Percentiles rank a stretch among this genome's conserved stretches.
These are phyloP conservation scores for Drosophila cardini DNA, from an alignment of 1,140 invertebrate species.

Conservation along the genomic window DNA sequence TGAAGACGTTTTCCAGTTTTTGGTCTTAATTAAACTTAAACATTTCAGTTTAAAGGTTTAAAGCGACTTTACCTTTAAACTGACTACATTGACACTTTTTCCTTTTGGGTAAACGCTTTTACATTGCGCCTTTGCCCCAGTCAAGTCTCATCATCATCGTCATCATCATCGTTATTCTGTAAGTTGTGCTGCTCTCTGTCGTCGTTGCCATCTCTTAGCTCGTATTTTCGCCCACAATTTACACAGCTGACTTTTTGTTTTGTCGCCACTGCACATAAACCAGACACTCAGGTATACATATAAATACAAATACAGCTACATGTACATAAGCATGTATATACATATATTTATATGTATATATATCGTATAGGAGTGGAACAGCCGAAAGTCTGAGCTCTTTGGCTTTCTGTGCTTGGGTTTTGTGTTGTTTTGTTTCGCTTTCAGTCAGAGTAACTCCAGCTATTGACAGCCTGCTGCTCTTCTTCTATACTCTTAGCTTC, in stretches of 20 bases:
- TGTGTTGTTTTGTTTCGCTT: constrained; percentile 50
- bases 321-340: constrained; percentile 8
- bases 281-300: constrained; percentile 45
- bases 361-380: constrained; percentile 14
- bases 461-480: constrained; percentile 43
- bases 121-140: constrained; percentile 39
- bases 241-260: constrained; percentile 59
- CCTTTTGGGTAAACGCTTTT: constrained; percentile 32
- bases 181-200: constrained; percentile 29
- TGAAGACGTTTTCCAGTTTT: background rate
- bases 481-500: constrained; percentile 3
- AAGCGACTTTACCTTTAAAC: constrained; percentile 16
- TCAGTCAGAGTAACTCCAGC: constrained; percentile 33
- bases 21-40: constrained; percentile 4
- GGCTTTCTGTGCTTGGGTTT: constrained; percentile 33
- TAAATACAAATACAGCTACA: constrained; percentile 8
- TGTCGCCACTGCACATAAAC: constrained; percentile 44
- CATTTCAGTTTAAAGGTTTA: background rate
- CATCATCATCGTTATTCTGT: constrained; percentile 14
- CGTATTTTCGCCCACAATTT: constrained; percentile 49
- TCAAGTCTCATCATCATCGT: constrained; percentile 46
- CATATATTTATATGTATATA: constrained; percentile 25
- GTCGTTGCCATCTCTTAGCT: constrained; percentile 21
- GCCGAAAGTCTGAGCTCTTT: constrained; percentile 52
- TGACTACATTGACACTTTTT: constrained; percentile 15